Evolutionary conservation across 2,113 vertebrate genomes (phyloP).

Genomic region (Riparia riparia): DNA sequence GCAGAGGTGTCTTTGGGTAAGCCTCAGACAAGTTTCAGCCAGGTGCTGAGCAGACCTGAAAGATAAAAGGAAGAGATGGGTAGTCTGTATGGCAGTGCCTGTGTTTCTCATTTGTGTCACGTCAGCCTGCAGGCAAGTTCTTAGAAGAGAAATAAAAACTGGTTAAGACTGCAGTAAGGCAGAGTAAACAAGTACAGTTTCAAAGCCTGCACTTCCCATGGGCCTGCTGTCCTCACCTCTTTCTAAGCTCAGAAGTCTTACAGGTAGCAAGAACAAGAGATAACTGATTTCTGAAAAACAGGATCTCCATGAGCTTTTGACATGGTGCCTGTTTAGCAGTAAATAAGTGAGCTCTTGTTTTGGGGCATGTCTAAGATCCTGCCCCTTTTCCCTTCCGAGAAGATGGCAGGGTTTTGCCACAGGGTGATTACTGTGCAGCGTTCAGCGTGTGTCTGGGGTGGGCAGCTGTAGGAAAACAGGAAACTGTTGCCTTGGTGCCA

Average conservation of each 20-base stretch:
- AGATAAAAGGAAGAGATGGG: conserved; percentile 68
- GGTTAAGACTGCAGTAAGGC: background rate
- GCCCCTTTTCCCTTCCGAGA: background rate
- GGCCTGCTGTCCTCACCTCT: background rate
- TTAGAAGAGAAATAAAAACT: background rate
- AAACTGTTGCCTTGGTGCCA: background rate
- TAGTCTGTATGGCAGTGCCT: background rate
- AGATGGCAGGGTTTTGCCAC: background rate
- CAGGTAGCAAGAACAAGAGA: background rate
- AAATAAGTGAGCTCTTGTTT: background rate
- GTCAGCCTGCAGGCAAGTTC: background rate
- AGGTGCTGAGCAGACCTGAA: conserved; percentile 73
- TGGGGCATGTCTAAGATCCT: background rate
- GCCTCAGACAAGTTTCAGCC: conserved; percentile 54
- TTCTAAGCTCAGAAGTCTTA: background rate
- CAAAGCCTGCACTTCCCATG: background rate
- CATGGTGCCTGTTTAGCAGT: background rate
- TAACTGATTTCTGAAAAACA: conserved; percentile 1
- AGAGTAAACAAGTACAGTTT: background rate
- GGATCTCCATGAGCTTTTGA: background rate
- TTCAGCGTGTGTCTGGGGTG: background rate
- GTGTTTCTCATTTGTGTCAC: conserved; percentile 30
- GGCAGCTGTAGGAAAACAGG: background rate
- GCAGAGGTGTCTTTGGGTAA: conserved; percentile 40
- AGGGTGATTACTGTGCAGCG: background rate